Base-by-base conservation (phyloP, 1,140 invertebrate species). In the Cotesia glomerata region DNA sequence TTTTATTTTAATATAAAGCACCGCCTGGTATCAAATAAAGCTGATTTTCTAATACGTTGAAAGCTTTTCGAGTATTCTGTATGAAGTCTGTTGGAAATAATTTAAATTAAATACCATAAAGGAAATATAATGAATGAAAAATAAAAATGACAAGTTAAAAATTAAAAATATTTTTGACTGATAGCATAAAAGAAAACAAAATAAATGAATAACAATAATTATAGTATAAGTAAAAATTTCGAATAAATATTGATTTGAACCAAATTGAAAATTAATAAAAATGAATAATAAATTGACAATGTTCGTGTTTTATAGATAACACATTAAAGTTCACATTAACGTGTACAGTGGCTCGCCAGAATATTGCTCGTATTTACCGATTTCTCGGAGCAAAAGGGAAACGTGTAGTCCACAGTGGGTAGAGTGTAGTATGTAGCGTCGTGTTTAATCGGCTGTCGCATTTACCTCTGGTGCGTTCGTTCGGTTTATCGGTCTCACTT, bases 401-500 rank as follows among this genome's bases (percentile, higher is more conserved):
- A 78, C 74, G 69, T 72, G 71, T 26, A 26, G 26, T 3, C 26
- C 26, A 26, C 26, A 26, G 26, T 26, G 3, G 26, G 26, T 26
- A 2, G 26, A 26, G 26, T 26, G 26, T 26, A 26, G 1, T 3
- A 26, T 71, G 69, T 58, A 58, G 54, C 72, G 56, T 51, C 65
- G 72, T 77, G 77, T 78, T 79, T 78, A 77, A 78, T 79, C 75
- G 74, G 64, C 73, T 73, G 73, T 61, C 51, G 63, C 66, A 36
- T 72, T 77, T 73, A 52, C 72, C 45, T 59, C 35, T 26, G 14
- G 5, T 66, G 39, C 64, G 26, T 26, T 26, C 26, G 26, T 26
- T 16, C 7, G 39, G 32, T 61, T 36, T 52, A 39, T 35, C 54
- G 16, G n/a, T 13, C 5, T 13, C 26, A 9, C 62, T 14, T 14